phyloP scores from a whole-genome alignment of 2,113 vertebrate species.

The Pangasianodon hypophthalmus region DNA sequence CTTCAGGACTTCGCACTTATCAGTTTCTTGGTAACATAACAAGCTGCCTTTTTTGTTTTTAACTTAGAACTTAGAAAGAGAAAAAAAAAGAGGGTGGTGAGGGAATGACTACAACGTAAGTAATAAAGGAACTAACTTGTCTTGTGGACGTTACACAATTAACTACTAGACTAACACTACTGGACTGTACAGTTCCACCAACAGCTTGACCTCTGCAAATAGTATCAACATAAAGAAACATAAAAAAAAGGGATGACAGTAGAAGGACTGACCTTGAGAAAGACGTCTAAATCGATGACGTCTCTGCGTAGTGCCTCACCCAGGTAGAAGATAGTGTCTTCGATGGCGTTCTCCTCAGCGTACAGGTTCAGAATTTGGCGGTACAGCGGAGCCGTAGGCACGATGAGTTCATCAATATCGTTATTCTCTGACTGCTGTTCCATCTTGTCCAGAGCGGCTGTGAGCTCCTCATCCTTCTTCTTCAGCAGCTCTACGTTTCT shows the following conservation, averaged over 20 bases:
- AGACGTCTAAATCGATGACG: constrained; percentile 96
- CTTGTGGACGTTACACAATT: neutral
- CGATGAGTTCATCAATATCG: constrained; percentile 96
- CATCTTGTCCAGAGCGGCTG: constrained; percentile 94
- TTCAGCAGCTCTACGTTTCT: constrained; percentile 93
- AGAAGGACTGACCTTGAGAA: constrained; percentile 85
- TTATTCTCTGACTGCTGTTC: constrained; percentile 97
- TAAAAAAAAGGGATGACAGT: neutral
- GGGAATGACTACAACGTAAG: neutral
- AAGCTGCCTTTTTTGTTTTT: neutral
- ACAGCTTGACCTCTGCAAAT: neutral
- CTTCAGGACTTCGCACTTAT: neutral
- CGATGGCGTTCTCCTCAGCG: constrained; percentile 97
- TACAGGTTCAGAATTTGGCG: constrained; percentile 98
- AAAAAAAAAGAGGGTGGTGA: neutral
- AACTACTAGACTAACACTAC: neutral
- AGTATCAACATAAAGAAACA: neutral
- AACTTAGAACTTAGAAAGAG: neutral
- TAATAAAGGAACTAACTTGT: neutral
- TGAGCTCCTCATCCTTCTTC: constrained; percentile 96
- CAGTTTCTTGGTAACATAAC: neutral
- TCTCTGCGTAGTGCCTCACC: constrained; percentile 92
- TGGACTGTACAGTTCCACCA: neutral
- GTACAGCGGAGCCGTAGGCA: constrained; percentile 96
- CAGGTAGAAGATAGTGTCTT: constrained; percentile 98